Conservation (phyloP, 2,113 vertebrate genomes). For the Pyxicephalus adspersus region DNA sequence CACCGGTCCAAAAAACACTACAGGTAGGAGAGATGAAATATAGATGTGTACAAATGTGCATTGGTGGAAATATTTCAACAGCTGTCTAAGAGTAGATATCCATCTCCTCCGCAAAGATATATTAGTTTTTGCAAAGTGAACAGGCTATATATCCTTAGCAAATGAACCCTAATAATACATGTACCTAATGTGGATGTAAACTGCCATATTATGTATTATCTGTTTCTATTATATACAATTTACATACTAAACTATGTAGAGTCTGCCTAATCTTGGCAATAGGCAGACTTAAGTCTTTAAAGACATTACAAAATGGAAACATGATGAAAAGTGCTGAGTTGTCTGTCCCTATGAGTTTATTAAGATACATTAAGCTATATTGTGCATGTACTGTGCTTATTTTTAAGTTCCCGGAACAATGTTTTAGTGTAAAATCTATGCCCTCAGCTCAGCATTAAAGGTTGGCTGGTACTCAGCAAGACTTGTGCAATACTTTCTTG, state of each 20-base stretch:
- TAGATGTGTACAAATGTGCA: too few relatives aligned
- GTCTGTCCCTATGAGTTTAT: neutral
- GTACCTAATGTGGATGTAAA: too few relatives aligned
- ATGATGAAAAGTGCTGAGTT: slow-evolving; percentile 17
- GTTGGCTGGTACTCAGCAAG: slow-evolving; percentile 17
- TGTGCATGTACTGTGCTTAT: slow-evolving; percentile 8
- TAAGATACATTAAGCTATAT: neutral
- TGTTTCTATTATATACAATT: neutral
- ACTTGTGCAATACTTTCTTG: slow-evolving; percentile 13
- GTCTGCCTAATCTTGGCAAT: neutral
- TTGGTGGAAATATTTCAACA: too few relatives aligned
- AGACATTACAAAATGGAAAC: slow-evolving; percentile 4
- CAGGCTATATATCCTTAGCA: too few relatives aligned
- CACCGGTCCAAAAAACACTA: too few relatives aligned
- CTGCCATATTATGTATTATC: too few relatives aligned
- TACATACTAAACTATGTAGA: neutral
- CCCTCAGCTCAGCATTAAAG: slow-evolving; percentile 23
- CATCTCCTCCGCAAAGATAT: too few relatives aligned
- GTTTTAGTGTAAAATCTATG: slow-evolving; percentile 41
- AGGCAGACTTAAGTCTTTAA: neutral
- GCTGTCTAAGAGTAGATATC: too few relatives aligned
- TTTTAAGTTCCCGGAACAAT: slow-evolving; percentile 31
- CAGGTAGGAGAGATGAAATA: too few relatives aligned
- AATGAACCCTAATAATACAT: too few relatives aligned
- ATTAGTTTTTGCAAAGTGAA: too few relatives aligned